Conservation (phyloP, 2,888 invertebrate species). For the Dasypolia templi region DNA sequence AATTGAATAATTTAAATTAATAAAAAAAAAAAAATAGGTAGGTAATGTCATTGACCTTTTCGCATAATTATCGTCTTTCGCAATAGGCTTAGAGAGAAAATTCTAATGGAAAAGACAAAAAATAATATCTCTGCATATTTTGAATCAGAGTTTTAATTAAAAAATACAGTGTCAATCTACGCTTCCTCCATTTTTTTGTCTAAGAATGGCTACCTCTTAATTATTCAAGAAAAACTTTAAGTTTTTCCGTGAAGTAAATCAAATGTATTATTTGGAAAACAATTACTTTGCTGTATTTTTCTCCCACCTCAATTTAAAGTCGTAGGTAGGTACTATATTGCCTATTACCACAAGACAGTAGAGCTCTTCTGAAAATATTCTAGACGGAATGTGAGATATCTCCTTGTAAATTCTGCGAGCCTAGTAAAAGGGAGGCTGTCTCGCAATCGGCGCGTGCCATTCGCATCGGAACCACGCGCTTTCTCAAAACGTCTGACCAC, state of each 20-base stretch:
- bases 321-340: too few species aligned
- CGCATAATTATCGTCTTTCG: too few species aligned
- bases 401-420: slow-evolving; percentile 70
- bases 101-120: neutral
- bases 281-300: too few species aligned
- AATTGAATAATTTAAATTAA: neutral
- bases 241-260: too few species aligned
- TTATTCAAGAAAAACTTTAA: too few species aligned
- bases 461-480: slow-evolving; percentile 66
- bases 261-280: too few species aligned
- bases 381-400: slow-evolving; percentile 30
- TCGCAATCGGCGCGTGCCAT: slow-evolving; percentile 74
- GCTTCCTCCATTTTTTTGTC: too few species aligned
- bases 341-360: too few species aligned
- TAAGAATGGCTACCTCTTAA: too few species aligned
- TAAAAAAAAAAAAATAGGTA: neutral
- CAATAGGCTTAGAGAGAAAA: neutral
- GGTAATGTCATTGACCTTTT: neutral
- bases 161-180: neutral
- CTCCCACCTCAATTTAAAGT: too few species aligned
- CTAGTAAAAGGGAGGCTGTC: slow-evolving; percentile 76
- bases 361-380: slow-evolving; percentile 10
- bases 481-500: slow-evolving; percentile 72
- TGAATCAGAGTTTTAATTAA: too few species aligned
- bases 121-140: too few species aligned